Evolutionary conservation across 2,888 invertebrate genomes (phyloP), one percentile per base, ranked within the genome.

Genomic region (Dichetophora obliterata): DNA sequence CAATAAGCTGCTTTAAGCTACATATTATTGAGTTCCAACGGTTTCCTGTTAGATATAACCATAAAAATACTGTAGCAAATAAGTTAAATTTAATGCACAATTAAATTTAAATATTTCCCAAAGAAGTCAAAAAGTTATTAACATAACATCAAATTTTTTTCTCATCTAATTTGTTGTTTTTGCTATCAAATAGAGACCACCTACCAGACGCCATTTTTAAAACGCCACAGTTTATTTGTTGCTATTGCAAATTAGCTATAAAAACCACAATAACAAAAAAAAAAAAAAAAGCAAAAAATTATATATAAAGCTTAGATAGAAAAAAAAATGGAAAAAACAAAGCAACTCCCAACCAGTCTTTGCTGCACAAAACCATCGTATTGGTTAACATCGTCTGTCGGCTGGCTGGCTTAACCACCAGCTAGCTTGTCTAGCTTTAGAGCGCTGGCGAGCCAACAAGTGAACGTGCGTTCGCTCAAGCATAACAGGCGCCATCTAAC

Each of bases 121-220:
- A 14, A 43, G 43, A 3, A 43, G 43, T 43, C 43, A 11, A 43
- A 43, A 43, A 43, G 11, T 43, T 43, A 43, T 43, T 43, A 43
- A 43, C 43, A 43, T 43, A n/a, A 63, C n/a, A 27, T 34, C 14
- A 37, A 63, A 63, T 14, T 31, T n/a, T 31, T 63, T 19, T n/a
- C n/a, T 34, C 14, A 65, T 65, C 9, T 8, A 65, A 65, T 16
- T 31, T 34, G 65, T 34, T 66, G 27, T 37, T 66, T 43, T 16
- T 11, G 37, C 37, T n/a, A 48, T 48, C 68, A 14, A 19, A n/a
- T 5, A 65, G 65, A 37, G 74, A 65, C 74, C 63, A 65, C 65
- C 74, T 66, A 65, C 74, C n/a, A 22, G 66, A 66, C 74, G 66
- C 74, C 66, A 66, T 73, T 73, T 73, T 73, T 73, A 50, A 31